These are phyloP conservation scores for Hoplostethus mediterraneus DNA, from an alignment of 2,797 vertebrate species.

Conservation along the genomic window DNA sequence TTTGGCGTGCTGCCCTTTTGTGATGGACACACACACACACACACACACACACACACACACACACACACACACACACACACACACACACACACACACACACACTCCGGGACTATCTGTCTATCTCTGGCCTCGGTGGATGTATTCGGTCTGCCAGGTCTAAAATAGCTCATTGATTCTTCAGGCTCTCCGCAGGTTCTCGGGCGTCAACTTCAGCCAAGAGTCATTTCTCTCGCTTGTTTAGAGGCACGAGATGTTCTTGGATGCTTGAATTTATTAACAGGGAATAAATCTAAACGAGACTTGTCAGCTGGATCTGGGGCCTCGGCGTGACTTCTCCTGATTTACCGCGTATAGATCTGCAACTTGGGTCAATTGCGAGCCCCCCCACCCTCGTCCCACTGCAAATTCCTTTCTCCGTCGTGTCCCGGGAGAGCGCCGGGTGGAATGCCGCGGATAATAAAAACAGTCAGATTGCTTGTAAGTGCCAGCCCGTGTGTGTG, in stretches of 20 bases:
- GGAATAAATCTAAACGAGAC: conserved; percentile 35
- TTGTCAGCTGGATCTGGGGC: conserved; percentile 15
- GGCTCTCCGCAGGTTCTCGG: conserved; percentile 28
- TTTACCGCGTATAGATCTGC: conserved; percentile 47
- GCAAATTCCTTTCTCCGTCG: conserved; percentile 52
- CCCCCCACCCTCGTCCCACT: conserved; percentile 29
- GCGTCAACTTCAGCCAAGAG: conserved; percentile 41
- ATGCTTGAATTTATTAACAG: conserved; percentile 20
- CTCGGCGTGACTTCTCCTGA: conserved; percentile 35
- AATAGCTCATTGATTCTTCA: conserved; percentile 69
- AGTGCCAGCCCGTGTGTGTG: conserved; percentile 48
- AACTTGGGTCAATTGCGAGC: conserved; percentile 45
- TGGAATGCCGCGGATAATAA: conserved; percentile 70
- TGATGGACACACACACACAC: conserved; percentile 32
- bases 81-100: no score
- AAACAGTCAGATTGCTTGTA: conserved; percentile 51
- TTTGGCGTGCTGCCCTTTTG: conserved; percentile 35
- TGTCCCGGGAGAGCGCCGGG: conserved; percentile 59
- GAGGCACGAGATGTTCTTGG: conserved; percentile 17
- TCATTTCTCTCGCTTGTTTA: conserved; percentile 39
- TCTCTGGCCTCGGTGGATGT: conserved; percentile 18
- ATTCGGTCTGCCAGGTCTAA: conserved; percentile 51
- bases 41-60: no score
- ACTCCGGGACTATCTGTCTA: conserved; percentile 39
- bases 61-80: no score